These are phyloP conservation scores for Drosophila austrosaltans DNA, from an alignment of 2,888 invertebrate species.

Conservation along the genomic window DNA sequence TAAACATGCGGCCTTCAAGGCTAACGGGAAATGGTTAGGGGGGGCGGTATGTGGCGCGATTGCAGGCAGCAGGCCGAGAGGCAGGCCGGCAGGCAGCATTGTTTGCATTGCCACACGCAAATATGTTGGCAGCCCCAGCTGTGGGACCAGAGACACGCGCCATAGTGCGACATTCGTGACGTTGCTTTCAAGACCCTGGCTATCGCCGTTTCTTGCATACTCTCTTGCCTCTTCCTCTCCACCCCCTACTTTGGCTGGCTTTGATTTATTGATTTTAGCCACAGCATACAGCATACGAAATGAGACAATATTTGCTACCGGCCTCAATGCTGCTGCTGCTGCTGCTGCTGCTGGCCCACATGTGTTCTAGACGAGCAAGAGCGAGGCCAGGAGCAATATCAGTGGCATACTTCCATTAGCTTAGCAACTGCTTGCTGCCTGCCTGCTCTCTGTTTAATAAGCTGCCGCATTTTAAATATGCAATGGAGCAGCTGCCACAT, in stretches of 20 bases:
- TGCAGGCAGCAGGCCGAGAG: too few relatives aligned
- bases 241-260: constrained; percentile 40
- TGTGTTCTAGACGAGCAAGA: constrained; percentile 40
- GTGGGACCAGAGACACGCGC: constrained; percentile 61
- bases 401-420: constrained; percentile 56
- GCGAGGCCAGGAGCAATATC: constrained; percentile 16
- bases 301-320: constrained; percentile 73
- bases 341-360: constrained; percentile 42
- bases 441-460: constrained; percentile 60
- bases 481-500: constrained; percentile 44
- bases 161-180: constrained; percentile 64
- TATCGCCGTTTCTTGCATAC: constrained; percentile 5
- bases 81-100: constrained; percentile 42
- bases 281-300: constrained; percentile 73
- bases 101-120: constrained; percentile 74
- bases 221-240: neutral
- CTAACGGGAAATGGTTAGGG: constrained; percentile 3
- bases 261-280: constrained; percentile 79
- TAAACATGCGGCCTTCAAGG: constrained; percentile 55
- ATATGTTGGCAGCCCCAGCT: constrained; percentile 58
- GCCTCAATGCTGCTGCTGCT: constrained; percentile 27
- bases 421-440: constrained; percentile 10
- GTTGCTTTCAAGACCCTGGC: constrained; percentile 52
- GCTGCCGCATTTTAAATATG: constrained; percentile 65
- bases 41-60: neutral